Evolutionary conservation across 2,797 vertebrate species (phyloP).

Genomic region (Intellagama lesueurii): DNA sequence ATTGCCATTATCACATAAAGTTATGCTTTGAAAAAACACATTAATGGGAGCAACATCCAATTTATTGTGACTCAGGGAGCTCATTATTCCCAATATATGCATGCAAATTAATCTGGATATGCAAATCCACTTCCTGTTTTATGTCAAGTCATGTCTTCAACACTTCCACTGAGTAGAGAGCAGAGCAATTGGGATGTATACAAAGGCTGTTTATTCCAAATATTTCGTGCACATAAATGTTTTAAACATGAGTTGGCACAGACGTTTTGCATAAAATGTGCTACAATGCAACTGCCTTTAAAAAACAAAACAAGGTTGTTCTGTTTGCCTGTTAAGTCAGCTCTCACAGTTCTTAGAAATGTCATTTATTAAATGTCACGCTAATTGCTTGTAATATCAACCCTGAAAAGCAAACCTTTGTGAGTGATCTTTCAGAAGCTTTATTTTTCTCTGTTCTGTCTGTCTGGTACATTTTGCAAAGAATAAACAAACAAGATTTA

Average conservation of each 20-base stretch:
- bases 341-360: slow-evolving; percentile 67
- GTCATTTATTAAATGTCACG: slow-evolving; percentile 70
- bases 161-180: slow-evolving; percentile 53
- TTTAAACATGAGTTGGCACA: slow-evolving; percentile 61
- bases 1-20: slow-evolving; percentile 30
- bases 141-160: slow-evolving; percentile 42
- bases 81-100: slow-evolving; percentile 30
- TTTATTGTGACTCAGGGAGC: slow-evolving; percentile 50
- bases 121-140: slow-evolving; percentile 66
- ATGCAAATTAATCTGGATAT: slow-evolving; percentile 49
- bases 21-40: slow-evolving; percentile 36
- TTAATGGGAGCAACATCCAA: slow-evolving; percentile 50
- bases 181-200: slow-evolving; percentile 44
- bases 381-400: slow-evolving; percentile 71
- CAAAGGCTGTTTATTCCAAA: slow-evolving; percentile 55
- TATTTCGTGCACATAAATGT: slow-evolving; percentile 59
- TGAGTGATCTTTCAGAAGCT: slow-evolving; percentile 58
- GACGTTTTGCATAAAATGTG: slow-evolving; percentile 55
- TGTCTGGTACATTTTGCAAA: slow-evolving; percentile 61
- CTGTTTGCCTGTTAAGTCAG: slow-evolving; percentile 56
- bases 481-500: slow-evolving; percentile 58
- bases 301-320: slow-evolving; percentile 58
- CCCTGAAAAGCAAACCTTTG: slow-evolving; percentile 64
- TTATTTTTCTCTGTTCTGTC: slow-evolving; percentile 54
- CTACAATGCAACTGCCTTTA: slow-evolving; percentile 58